A percentile compares a stretch with the other conserved stretches of the same genome.
These are phyloP conservation scores for Schizotus pectinicornis DNA, from an alignment of 2,888 invertebrate species.

Conservation along the genomic window DNA sequence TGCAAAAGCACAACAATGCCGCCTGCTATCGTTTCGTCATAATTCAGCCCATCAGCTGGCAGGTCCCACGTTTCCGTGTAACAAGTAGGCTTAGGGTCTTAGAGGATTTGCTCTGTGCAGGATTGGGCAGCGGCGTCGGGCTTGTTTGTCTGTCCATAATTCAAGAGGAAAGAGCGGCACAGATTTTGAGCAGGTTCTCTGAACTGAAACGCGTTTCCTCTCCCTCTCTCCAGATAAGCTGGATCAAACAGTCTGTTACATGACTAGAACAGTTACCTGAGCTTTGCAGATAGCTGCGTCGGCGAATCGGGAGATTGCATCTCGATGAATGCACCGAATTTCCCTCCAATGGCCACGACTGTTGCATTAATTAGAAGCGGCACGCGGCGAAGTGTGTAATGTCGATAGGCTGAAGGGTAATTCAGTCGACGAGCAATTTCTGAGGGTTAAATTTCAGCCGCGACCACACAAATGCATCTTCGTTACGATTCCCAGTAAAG, in stretches of 20 bases:
- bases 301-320: slow-evolving; percentile 4
- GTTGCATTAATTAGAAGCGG: slow-evolving; percentile 1
- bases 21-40: no score
- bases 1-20: no score
- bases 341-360: background rate
- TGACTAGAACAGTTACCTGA: slow-evolving; percentile 4
- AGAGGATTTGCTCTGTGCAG: background rate
- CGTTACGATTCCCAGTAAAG: background rate
- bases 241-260: slow-evolving; percentile 2
- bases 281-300: slow-evolving; percentile 4
- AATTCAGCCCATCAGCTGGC: slow-evolving; percentile 9
- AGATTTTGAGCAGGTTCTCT: slow-evolving; percentile 1
- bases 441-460: no score
- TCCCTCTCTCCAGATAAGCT: background rate
- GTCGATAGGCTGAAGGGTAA: no score
- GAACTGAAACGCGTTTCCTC: background rate
- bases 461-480: no score
- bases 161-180: background rate
- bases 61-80: slow-evolving; percentile 7
- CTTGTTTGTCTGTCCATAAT: slow-evolving; percentile 1
- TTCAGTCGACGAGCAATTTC: no score
- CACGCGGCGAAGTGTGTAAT: background rate
- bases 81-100: slow-evolving; percentile 12
- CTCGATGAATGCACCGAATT: slow-evolving; percentile 3
- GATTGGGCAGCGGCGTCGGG: slow-evolving; percentile 3